phyloP scores from a whole-genome alignment of 1,140 invertebrate genomes.

The Akabosia matsudoensis region DNA sequence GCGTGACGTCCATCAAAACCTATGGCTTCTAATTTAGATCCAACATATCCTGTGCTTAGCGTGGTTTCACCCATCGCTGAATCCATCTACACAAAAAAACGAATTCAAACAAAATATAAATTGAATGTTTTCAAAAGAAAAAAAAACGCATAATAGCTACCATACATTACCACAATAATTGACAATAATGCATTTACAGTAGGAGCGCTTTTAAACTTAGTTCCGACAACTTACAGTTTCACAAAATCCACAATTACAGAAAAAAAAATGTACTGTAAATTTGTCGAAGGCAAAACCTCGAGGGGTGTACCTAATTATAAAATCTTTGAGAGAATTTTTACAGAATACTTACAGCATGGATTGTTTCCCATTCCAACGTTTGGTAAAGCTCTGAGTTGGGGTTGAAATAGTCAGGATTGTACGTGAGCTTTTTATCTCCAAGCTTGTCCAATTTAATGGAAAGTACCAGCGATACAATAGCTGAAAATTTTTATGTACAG shows the following conservation, averaged over 20 bases:
- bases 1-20: conserved; percentile 65
- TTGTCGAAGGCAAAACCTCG: too few relatives aligned
- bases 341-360: conserved; percentile 68
- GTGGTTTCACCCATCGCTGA: conserved; percentile 86
- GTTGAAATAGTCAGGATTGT: conserved; percentile 69
- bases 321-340: conserved; percentile 22
- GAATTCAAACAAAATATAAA: neutral
- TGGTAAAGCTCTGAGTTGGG: conserved; percentile 75
- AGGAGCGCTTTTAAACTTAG: neutral
- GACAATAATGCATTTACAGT: too few relatives aligned
- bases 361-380: conserved; percentile 75
- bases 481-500: too few relatives aligned
- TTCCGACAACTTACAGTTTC: too few relatives aligned
- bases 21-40: conserved; percentile 65
- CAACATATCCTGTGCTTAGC: conserved; percentile 78
- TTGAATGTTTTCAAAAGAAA: neutral
- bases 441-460: conserved; percentile 77
- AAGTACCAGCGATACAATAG: conserved; percentile 71
- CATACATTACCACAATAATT: neutral
- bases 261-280: too few relatives aligned
- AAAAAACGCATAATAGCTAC: neutral
- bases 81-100: conserved; percentile 64
- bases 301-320: too few relatives aligned
- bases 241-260: too few relatives aligned
- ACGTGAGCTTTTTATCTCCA: conserved; percentile 71